Evolutionary conservation across 2,888 invertebrate genomes (phyloP).

Genomic region (Eristalis tenax): DNA sequence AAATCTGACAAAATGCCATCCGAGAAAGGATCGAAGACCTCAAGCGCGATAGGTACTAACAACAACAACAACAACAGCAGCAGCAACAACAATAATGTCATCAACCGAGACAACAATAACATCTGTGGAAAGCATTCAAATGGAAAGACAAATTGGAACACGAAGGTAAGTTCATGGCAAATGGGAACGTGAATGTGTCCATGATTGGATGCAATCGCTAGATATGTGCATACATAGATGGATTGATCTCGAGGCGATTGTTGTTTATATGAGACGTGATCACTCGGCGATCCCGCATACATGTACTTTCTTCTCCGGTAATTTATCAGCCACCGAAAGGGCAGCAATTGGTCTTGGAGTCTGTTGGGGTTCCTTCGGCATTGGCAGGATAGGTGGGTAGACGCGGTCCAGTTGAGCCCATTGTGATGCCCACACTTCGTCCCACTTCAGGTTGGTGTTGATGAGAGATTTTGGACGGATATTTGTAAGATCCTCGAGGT

Average conservation of each 20-base stretch:
- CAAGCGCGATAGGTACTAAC: slow-evolving; percentile 73
- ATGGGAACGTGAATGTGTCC: slow-evolving; percentile 24
- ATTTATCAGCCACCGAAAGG: background rate
- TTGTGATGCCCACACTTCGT: no score
- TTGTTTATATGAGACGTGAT: slow-evolving; percentile 35
- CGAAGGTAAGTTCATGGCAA: slow-evolving; percentile 74
- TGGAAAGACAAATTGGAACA: slow-evolving; percentile 80
- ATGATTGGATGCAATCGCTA: slow-evolving; percentile 28
- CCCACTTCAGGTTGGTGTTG: no score
- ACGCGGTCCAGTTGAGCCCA: no score
- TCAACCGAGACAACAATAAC: slow-evolving; percentile 76
- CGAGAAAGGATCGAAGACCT: slow-evolving; percentile 74
- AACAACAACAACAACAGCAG: slow-evolving; percentile 74
- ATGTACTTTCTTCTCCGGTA: background rate
- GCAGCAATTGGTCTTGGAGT: background rate
- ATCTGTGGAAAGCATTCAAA: slow-evolving; percentile 77
- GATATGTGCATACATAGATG: slow-evolving; percentile 20
- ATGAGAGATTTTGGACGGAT: no score
- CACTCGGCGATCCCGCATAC: background rate
- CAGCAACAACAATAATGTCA: slow-evolving; percentile 73
- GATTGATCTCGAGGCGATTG: background rate
- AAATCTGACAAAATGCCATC: slow-evolving; percentile 73
- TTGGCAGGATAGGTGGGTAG: no score
- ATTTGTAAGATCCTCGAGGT: no score
- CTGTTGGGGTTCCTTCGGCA: background rate